Base-by-base conservation (phyloP, 1,140 invertebrate species). In the Hylaeus anthracinus region DNA sequence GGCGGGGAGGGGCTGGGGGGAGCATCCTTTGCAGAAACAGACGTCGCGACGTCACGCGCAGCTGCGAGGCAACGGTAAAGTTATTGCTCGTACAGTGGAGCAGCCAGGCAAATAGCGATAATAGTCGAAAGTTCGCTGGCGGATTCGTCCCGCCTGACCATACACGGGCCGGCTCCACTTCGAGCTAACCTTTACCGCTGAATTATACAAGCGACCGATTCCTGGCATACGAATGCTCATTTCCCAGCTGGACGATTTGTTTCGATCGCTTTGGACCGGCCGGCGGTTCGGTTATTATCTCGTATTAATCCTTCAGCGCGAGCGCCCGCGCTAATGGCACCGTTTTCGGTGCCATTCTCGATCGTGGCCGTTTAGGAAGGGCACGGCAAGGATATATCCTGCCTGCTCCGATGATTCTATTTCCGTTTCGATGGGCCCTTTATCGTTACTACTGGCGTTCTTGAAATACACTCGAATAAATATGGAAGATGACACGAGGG, bases 111-210 rank as follows among this genome's bases (percentile, higher is more conserved):
- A 79, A 79, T 79, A 82, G 80, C 48, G 80, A 78, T 82, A 82
- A 82, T 82, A 82, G 80, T 61, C 41, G 69, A 82, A 82, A 78
- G 74, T 82, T 82, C 67, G 53, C 55, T 26, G 66, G 79, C 12
- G 74, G 80, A 79, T 39, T 14, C 55, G 51, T 58, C 45, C 15
- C 53, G 80, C n/a, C 61, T 67, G 73, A 26, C 66, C 73, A 71
- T 81, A 51, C 66, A 45, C 65, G 64, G 1, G 55, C 8, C 48
- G 48, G 39, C 41, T 69, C 73, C 39, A 75, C 79, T 81, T 48
- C 4, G 70, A 55, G 43, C 65, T 60, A 51, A 66, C 64, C 73
- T 53, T 77, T 60, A 69, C 72, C 53, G 45, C 65, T 69, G 73
- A 77, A 77, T 81, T 81, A 81, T 71, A 77, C 79, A 66, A 41